Percentiles rank a stretch among this genome's conserved stretches.
Conservation (phyloP, 1,140 invertebrate genomes). For the Rhagoletis pomonella region DNA sequence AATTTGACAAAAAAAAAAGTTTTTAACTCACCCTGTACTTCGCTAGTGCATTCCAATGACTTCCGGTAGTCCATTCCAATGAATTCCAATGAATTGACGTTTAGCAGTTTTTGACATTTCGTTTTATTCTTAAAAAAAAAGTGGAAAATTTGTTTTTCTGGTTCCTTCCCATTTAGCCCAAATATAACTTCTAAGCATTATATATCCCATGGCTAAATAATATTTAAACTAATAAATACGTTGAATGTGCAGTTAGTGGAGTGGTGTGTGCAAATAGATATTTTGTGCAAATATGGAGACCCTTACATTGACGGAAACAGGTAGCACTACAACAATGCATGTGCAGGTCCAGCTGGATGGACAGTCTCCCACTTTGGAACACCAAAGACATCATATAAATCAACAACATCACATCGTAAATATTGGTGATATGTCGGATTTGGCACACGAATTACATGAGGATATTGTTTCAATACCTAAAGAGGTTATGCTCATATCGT, state of each 20-base stretch:
- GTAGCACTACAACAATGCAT: constrained; percentile 43
- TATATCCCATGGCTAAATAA: background rate
- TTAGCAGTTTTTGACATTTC: constrained; percentile 20
- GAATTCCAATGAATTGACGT: no score
- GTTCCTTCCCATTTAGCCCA: background rate
- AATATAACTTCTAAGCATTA: background rate
- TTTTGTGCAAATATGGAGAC: background rate
- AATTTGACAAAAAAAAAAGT: background rate
- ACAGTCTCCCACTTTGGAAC: background rate
- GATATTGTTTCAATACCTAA: constrained; percentile 54
- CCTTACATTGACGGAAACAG: constrained; percentile 15
- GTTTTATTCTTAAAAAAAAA: background rate
- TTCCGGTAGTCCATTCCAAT: no score
- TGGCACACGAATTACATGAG: constrained; percentile 54
- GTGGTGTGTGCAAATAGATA: no score
- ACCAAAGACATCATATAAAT: background rate
- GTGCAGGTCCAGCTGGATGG: constrained; percentile 28
- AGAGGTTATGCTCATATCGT: constrained; percentile 65
- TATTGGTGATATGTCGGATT: constrained; percentile 41
- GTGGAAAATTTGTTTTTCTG: constrained; percentile 34
- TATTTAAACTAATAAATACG: background rate
- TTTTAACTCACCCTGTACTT: no score
- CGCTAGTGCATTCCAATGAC: no score
- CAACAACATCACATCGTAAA: constrained; percentile 41
- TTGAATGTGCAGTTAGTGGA: background rate